Conservation (phyloP, 2,797 vertebrate genomes). For the Enteromius anoplus region DNA sequence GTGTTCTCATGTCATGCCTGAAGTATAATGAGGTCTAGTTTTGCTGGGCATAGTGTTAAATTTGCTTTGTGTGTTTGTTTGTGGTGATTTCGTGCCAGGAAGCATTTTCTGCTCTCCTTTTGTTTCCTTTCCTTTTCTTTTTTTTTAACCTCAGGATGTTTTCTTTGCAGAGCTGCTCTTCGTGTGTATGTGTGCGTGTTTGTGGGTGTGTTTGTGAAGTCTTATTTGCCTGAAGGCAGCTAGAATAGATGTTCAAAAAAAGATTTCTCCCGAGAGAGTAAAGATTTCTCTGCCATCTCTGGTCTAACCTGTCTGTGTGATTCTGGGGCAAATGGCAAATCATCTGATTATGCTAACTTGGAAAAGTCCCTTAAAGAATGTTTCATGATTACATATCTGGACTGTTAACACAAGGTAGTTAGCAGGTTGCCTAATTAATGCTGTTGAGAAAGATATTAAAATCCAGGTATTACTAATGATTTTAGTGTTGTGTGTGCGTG, state of each 20-base stretch:
- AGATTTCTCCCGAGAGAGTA: background rate
- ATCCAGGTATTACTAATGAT: background rate
- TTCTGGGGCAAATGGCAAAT: background rate
- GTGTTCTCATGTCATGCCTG: constrained; percentile 5
- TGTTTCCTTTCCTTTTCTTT: constrained; percentile 63
- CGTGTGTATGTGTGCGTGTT: constrained; percentile 29
- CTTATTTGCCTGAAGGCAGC: constrained; percentile 26
- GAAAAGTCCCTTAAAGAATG: background rate
- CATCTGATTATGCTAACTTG: background rate
- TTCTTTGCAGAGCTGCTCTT: constrained; percentile 53
- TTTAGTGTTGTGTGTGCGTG: background rate
- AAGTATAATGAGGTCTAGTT: constrained; percentile 12
- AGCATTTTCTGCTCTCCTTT: constrained; percentile 64
- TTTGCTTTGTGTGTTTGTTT: constrained; percentile 35
- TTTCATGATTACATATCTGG: background rate
- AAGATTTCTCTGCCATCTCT: constrained; percentile 21
- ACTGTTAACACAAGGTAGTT: background rate
- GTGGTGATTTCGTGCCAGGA: constrained; percentile 54
- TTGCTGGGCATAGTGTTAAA: background rate
- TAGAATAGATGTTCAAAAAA: constrained; percentile 33
- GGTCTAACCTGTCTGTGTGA: background rate
- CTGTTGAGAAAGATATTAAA: background rate
- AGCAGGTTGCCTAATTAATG: background rate
- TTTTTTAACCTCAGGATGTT: constrained; percentile 67
- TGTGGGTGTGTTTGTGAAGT: constrained; percentile 26